Evolutionary conservation across 2,113 vertebrate genomes (phyloP).

Genomic region (Chaenogobius annularis): DNA sequence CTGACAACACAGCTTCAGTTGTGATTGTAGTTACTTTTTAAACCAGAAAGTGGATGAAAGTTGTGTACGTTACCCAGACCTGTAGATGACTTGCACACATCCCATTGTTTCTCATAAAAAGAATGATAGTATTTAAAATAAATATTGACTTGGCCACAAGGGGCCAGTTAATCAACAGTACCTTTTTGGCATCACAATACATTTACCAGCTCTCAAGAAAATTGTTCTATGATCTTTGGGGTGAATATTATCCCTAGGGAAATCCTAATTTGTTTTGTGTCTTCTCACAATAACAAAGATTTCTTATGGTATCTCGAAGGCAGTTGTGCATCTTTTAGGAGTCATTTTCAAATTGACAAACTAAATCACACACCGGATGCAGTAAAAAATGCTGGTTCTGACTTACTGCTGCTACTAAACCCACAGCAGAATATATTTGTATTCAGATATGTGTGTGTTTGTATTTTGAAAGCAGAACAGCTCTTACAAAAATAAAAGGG

Average conservation of each 20-base stretch:
- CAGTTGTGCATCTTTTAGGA: background rate
- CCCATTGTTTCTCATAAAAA: background rate
- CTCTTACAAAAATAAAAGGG: background rate
- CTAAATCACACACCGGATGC: background rate
- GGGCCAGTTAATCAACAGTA: background rate
- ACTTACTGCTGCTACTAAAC: background rate
- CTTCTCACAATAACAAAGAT: background rate
- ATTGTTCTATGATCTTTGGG: too few species aligned
- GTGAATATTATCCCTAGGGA: too few species aligned
- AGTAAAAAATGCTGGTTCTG: background rate
- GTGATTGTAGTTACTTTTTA: too few species aligned
- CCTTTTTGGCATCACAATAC: background rate
- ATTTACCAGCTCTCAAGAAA: too few species aligned
- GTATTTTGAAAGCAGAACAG: background rate
- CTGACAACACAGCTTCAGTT: too few species aligned
- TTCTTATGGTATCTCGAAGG: background rate
- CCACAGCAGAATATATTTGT: background rate
- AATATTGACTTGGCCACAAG: background rate
- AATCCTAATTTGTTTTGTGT: background rate
- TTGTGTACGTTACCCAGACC: too few species aligned
- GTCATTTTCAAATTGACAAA: background rate
- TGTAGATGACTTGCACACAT: too few species aligned
- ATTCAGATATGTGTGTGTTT: slow-evolving; percentile 8
- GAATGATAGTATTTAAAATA: background rate
- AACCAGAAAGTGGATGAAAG: too few species aligned